These are phyloP conservation scores for Perodicticus potto DNA, from an alignment of 2,797 vertebrate species.

Conservation along the genomic window DNA sequence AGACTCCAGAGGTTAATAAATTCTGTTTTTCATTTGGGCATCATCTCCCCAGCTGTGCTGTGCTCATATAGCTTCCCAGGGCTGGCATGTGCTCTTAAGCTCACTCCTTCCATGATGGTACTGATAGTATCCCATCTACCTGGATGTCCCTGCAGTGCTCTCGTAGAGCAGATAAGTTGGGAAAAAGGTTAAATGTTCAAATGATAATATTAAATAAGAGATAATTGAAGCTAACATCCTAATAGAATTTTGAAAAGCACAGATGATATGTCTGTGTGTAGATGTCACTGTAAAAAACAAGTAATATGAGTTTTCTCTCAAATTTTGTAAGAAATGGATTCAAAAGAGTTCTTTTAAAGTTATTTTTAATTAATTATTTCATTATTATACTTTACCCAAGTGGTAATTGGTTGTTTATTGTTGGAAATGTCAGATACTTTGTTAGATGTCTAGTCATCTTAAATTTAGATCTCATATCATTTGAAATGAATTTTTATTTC, in stretches of 20 bases:
- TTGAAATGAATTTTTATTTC: constrained; percentile 41
- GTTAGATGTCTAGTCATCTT: constrained; percentile 31
- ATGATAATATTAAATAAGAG: background rate
- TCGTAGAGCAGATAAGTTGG: background rate
- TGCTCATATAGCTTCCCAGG: background rate
- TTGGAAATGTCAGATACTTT: constrained; percentile 10
- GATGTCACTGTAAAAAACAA: background rate
- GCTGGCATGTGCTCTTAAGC: background rate
- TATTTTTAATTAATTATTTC: constrained; percentile 51
- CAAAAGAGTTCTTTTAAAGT: background rate
- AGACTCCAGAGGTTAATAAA: background rate
- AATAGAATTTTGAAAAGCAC: constrained; percentile 29
- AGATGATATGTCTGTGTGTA: background rate
- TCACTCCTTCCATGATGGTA: background rate
- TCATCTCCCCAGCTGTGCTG: background rate
- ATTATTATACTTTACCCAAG: constrained; percentile 2
- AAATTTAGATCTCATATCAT: constrained; percentile 11
- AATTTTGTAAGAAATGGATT: background rate
- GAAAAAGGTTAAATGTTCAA: constrained; percentile 11
- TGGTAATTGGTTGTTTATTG: constrained; percentile 35
- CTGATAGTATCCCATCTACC: background rate
- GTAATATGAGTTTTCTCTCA: background rate
- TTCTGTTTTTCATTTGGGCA: background rate
- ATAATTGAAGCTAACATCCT: constrained; percentile 25
- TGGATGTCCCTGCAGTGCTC: background rate